Base-by-base conservation (phyloP, 2,888 invertebrate species). In the Ochropleura plecta region DNA sequence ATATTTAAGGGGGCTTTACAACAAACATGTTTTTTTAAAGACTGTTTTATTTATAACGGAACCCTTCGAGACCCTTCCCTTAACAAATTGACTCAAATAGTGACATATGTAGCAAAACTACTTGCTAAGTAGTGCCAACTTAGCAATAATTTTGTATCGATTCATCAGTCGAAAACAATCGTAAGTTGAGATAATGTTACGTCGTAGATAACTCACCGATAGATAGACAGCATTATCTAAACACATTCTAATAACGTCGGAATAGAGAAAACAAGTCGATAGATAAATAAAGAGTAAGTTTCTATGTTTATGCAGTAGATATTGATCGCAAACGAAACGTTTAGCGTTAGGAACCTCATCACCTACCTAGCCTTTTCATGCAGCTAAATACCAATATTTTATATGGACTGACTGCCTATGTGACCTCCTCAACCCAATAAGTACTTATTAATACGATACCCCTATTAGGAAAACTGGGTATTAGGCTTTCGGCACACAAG, bases 171-270 rank as follows among this genome's bases (percentile, higher is more conserved):
- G 48, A 77, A 77, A 70, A 42, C 64, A 70, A 12, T 55, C 48
- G 6, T 53, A 42, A 20, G 16, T 44, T 20, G 7, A 46, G n/a
- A 63, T 68, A 30, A 63, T 30, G 14, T 69, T 44, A 76, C 40
- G 30, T 69, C 12, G 65, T 49, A 60, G 53, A 71, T 78, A 78
- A 60, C 30, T 78, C 42, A 20, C 18, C 16, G 53, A 71, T 66
- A 30, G n/a, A 30, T 30, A 40, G 12, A 49, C n/a, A 65, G 40
- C 53, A 53, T 78, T 78, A 78, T 65, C 48, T 53, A 48, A 78
- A 71, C 16, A 62, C 12, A 55, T 46, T 65, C 42, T 49, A 69
- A 51, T 44, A 20, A 63, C 55, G 51, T 16, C 49, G 10, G 40
- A 67, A 76, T 55, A 70, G 20, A 76, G 20, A 53, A 77, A 77